phyloP scores from a whole-genome alignment of 2,113 vertebrate genomes.

The Ia io region DNA sequence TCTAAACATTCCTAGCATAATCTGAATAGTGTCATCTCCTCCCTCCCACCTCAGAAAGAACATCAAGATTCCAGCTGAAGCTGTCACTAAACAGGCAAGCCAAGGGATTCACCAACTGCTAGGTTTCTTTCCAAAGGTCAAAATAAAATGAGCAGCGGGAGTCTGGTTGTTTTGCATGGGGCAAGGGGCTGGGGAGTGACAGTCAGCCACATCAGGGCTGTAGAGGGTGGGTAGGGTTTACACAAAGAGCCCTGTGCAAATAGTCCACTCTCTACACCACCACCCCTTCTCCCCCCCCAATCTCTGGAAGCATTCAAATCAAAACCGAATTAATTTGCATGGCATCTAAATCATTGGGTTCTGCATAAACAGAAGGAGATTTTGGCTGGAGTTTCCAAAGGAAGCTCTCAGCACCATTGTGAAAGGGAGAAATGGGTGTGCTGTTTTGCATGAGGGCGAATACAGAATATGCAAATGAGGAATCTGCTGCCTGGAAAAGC shows the following conservation, averaged over 20 bases:
- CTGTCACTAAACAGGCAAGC: neutral
- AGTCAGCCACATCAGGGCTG: neutral
- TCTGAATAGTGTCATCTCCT: slow-evolving; percentile 3
- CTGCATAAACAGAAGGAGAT: slow-evolving; percentile 81
- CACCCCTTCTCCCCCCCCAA: neutral
- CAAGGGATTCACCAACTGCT: neutral
- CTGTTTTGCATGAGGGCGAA: slow-evolving; percentile 84
- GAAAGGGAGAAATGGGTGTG: slow-evolving; percentile 82
- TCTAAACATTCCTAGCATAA: slow-evolving; percentile 44
- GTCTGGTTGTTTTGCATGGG: neutral
- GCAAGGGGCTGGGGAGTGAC: neutral
- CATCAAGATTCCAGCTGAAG: neutral
- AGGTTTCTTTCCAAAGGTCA: slow-evolving; percentile 26
- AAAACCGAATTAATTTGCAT: slow-evolving; percentile 82
- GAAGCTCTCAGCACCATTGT: slow-evolving; percentile 83
- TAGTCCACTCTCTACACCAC: neutral
- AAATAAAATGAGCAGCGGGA: slow-evolving; percentile 41
- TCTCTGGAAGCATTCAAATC: slow-evolving; percentile 73
- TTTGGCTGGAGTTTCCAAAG: slow-evolving; percentile 80
- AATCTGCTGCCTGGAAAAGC: slow-evolving; percentile 82
- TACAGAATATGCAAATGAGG: slow-evolving; percentile 87
- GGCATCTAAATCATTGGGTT: slow-evolving; percentile 80
- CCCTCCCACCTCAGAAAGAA: neutral
- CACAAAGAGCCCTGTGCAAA: slow-evolving; percentile 60
- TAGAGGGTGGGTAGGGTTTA: fast-evolving